Base-by-base conservation (phyloP, 2,797 vertebrate species). In the Takifugu rubripes region DNA sequence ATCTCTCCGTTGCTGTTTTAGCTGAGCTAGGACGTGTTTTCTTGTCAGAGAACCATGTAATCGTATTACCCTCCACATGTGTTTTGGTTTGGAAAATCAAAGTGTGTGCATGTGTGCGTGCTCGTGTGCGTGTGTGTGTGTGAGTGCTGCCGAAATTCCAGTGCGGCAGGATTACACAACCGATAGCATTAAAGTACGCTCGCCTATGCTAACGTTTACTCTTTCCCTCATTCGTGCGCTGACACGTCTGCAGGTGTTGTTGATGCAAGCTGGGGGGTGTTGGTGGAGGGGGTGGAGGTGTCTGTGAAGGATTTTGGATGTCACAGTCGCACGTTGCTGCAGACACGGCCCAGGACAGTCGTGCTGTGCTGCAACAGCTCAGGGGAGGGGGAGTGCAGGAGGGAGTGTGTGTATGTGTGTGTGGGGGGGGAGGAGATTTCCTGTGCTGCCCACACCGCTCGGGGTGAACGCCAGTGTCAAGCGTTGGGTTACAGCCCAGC, bases 21-120 rank as follows among this genome's bases (percentile, higher is more conserved):
- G 77, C 82, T 54, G 70, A 80, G 78, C 61, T 65, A 75, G 65
- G 75, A 78, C 69, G 70, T 70, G 74, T 79, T 80, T 85, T 83
- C 67, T 72, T 83, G 77, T 83, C 78, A 78, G 78, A 76, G 72
- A 87, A 74, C 84, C 82, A 83, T 85, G 80, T 84, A 84, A 87
- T 89, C 75, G 63, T 75, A 84, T 88, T 84, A 83, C 77, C 66
- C 75, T 77, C 65, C 66, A 74, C 83, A 82, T 83, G 76, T 84
- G 83, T 84, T 87, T 85, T 63, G 73, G 56, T 79, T 78, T 78
- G 75, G 63, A 74, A 77, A 65, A 63, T 67, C 61, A 59, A 47
- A 50, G 65, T 61, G 58, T 64, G 62, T 51, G 48, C 61, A 70
- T 53, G 66, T 54, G 54, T 52, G 54, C 5, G 3, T 14, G 36